A percentile compares a stretch with the other conserved stretches of the same genome.
Evolutionary conservation across 2,797 vertebrate species (phyloP).

Genomic region (Eutrigla gurnardus): DNA sequence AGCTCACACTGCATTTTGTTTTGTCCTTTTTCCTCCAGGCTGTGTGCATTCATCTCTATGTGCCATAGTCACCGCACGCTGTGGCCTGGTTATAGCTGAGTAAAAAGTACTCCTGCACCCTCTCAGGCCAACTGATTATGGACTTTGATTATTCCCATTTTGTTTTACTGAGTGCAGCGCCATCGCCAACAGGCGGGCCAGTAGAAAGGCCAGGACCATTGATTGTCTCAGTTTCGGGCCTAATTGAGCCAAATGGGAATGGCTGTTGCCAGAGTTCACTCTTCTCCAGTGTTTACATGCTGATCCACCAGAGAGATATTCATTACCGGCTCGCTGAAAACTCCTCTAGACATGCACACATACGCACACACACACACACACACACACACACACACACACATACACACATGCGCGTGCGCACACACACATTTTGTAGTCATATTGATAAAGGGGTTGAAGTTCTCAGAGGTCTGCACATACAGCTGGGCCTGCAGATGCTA

Average conservation of each 20-base stretch:
- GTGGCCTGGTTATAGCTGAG: constrained; percentile 55
- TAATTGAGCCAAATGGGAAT: constrained; percentile 91
- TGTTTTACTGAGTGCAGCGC: constrained; percentile 75
- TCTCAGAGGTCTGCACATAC: constrained; percentile 62
- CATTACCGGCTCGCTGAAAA: constrained; percentile 76
- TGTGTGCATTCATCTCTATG: constrained; percentile 64
- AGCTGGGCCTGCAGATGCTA: constrained; percentile 73
- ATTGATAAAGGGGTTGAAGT: constrained; percentile 68
- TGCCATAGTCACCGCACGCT: constrained; percentile 26
- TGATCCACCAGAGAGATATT: constrained; percentile 78
- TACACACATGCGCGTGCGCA: constrained; percentile 28
- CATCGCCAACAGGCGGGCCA: constrained; percentile 75
- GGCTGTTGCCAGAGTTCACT: constrained; percentile 84
- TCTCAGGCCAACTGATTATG: constrained; percentile 82
- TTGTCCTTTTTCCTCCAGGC: constrained; percentile 61
- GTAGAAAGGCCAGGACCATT: constrained; percentile 80
- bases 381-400: constrained; percentile 30
- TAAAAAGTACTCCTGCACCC: constrained; percentile 66
- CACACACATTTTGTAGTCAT: constrained; percentile 57
- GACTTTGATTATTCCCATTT: constrained; percentile 87
- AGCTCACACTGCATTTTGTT: constrained; percentile 44
- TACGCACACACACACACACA: constrained; percentile 27
- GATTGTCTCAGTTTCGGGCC: constrained; percentile 83
- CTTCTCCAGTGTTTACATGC: constrained; percentile 83
- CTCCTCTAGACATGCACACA: constrained; percentile 63